Evolutionary conservation across 2,113 vertebrate genomes (phyloP), one percentile per base, ranked within the genome.

Genomic region (Tauraco erythrolophus): DNA sequence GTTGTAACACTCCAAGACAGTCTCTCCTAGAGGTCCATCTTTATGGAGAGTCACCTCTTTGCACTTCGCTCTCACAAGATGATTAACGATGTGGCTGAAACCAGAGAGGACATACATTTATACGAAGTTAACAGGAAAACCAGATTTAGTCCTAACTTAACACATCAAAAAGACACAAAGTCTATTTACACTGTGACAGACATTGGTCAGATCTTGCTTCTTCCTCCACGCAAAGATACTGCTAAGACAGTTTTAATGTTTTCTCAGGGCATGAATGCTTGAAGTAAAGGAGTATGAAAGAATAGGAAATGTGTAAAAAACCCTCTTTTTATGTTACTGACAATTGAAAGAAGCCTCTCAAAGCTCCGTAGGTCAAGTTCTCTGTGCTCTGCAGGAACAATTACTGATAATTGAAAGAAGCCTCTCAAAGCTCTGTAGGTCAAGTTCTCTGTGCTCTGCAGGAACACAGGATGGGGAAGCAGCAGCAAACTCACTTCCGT

Each of bases 31-130:
- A 0, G 99, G 99, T 5, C 99, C 99, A 18, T 99, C 99, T 94
- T 99, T 99, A 96, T 99, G 99, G 90, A 99, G 98, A 0, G 99
- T 99, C 97, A 99, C 99, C 96, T 99, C 99, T 88, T 99, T 99
- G 97, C 99, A 99, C 94, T 99, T 99, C 22, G 99, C 99, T 94
- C 99, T 98, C 97, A 99, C 99, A 70, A 99, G 98, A 96, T 99
- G 99, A 88, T 99, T 99, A 84, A 99, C 99, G 71, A 99, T 99
- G 98, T 99, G 99, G 98, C 99, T 99, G 97, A 11, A 84, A 96
- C 14, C 71, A 96, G 62, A 91, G 84, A 92, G 54, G 46, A 89
- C 13, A 87, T 2, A 4, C 5, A 2, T 31, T 74, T 11, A 5
- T 4, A 15, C 7, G 3, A 7, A 16, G 2, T 21, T 5, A 72